Conservation (phyloP, 92 coral and sea anemone genomes). For the Anthopleura xanthogrammica region DNA sequence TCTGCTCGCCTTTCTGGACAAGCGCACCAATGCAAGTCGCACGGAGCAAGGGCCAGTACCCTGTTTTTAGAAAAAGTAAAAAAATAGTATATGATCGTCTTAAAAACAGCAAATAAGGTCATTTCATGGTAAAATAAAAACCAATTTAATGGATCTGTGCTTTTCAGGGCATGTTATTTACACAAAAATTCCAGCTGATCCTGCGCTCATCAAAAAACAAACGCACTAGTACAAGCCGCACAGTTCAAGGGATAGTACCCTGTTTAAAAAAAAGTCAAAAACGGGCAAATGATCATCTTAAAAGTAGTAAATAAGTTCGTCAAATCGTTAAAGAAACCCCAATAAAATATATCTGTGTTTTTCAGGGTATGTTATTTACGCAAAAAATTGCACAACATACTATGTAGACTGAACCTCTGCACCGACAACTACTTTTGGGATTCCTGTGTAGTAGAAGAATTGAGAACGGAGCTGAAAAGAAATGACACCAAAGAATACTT, state of each 20-base stretch:
- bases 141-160: background rate
- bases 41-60: background rate
- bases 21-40: background rate
- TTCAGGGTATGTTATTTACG: background rate
- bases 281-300: background rate
- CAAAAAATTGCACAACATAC: too few relatives aligned
- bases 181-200: too few relatives aligned
- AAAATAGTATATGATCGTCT: too few relatives aligned
- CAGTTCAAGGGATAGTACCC: background rate
- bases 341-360: background rate
- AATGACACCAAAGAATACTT: too few relatives aligned
- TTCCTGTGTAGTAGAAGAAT: too few relatives aligned
- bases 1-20: background rate
- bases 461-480: too few relatives aligned
- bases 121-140: too few relatives aligned
- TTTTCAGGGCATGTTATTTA: background rate
- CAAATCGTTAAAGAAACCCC: background rate
- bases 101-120: too few relatives aligned
- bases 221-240: background rate
- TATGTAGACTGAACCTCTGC: too few relatives aligned
- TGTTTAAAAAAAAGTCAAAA: background rate
- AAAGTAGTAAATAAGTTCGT: too few relatives aligned
- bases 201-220: too few relatives aligned
- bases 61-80: background rate
- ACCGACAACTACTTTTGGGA: too few relatives aligned